Evolutionary conservation across 2,888 invertebrate species (phyloP), one percentile per base, ranked within the genome.

Genomic region (Aricia artaxerxes): DNA sequence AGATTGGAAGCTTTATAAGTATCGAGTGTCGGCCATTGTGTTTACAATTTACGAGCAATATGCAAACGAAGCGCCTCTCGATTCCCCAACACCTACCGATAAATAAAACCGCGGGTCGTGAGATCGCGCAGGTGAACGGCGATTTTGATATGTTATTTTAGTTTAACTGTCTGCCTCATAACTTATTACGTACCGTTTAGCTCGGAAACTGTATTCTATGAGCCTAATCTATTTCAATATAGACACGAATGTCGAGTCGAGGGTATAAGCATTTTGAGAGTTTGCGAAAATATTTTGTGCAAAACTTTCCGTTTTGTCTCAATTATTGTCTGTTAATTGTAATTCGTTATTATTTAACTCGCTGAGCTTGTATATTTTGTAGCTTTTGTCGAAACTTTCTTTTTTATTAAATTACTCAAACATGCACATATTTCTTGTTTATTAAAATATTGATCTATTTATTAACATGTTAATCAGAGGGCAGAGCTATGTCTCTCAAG

Each of bases 51-150:
- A 91, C 88, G 89, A 90, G 85, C 89, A 89, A 91, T 92, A 93
- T 93, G 93, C 92, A 92, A 92, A 94, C 91, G 88, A 91, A 89
- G 90, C 89, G 88, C 92, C 92, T 92, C 92, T 93, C 92, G 88
- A 90, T 91, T 91, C 87, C 88, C 86, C 87, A 90, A 92, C 91
- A 84, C 82, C 84, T 84, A 92, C 92, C 90, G 91, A 92, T 92
- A 91, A 90, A 91, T 91, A 87, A 89, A 77, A 77, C 61, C 60
- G 53, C 77, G 44, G 77, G 77, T 77, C 77, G 77, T 93, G 92
- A 89, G 92, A 93, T 90, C 90, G 88, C 87, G 86, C 89, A 88
- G 89, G 91, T 91, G 93, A 92, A 89, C 89, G 91, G 91, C 84
- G 85, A 88, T 87, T 90, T 89, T 90, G 90, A 91, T 88, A 87